Base-by-base conservation (phyloP, 2,113 vertebrate species). In the Prionailurus bengalensis region DNA sequence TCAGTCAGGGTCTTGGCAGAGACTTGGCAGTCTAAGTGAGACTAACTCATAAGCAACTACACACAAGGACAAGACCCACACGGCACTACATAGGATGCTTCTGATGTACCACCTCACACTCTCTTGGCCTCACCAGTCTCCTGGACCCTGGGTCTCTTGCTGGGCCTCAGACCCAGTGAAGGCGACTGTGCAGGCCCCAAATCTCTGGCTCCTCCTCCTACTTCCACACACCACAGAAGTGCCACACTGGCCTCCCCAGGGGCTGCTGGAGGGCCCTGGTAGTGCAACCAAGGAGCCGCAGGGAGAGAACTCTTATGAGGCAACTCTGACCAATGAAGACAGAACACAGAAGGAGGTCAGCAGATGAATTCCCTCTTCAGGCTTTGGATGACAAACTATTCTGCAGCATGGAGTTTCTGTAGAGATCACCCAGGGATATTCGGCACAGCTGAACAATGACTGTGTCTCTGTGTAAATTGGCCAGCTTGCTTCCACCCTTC, bases 51-150 rank as follows among this genome's bases (percentile, higher is more conserved):
- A 55, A 70, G 55, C 45, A 33, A 39, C 33, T 58, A 25, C 2
- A 31, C 11, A 10, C 6, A 0, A 91, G 31, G 19, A 79, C 13
- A 76, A 91, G 80, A 74, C 33, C 68, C 33, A n/a, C 13, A 21
- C 3, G 10, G 39, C 53, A 15, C 48, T 48, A 5, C n/a, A 21
- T 0, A 19, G 9, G 55, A 70, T 27, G 65, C 51, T 53, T 27
- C 53, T 21, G 11, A 33, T 1, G 1, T 7, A 23, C 51, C 0
- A 1, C 42, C 76, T 78, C 14, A 16, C 1, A 53, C 4, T 21
- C 45, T 66, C 81, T 27, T 19, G 74, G 81, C 87, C 82, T 93
- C 70, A 23, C 55, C 39, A 45, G 39, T 55, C 81, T 81, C 53
- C 45, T n/a, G 27, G 90, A 63, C 42, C 36, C 42, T 4, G 1